Evolutionary conservation across 2,797 vertebrate genomes (phyloP).

Genomic region (Podargus strigoides): DNA sequence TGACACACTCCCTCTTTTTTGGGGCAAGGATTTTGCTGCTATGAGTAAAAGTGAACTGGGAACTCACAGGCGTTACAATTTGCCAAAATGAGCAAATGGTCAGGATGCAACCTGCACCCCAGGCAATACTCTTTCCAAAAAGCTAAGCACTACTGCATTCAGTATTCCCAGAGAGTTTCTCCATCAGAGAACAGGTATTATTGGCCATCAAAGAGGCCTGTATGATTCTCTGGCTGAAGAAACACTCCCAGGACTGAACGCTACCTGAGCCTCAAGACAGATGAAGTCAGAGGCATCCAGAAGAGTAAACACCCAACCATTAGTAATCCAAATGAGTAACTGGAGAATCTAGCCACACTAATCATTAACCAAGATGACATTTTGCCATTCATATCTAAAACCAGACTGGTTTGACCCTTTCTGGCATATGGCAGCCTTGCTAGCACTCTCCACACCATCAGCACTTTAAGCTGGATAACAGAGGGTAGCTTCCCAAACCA

Average conservation of each 20-base stretch:
- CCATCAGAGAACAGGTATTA: background rate
- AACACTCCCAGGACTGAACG: background rate
- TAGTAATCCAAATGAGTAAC: constrained; percentile 23
- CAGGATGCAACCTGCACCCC: background rate
- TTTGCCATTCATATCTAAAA: background rate
- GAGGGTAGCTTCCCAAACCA: background rate
- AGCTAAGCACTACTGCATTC: background rate
- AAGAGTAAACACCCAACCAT: background rate
- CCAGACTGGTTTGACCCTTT: background rate
- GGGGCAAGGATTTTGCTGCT: background rate
- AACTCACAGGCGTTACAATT: background rate
- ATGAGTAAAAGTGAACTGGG: background rate
- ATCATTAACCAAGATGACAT: background rate
- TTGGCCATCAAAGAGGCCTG: background rate
- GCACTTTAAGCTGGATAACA: background rate
- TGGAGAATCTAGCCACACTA: background rate
- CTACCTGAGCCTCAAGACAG: background rate
- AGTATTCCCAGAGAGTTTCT: background rate
- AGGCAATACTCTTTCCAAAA: background rate
- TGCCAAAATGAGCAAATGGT: background rate
- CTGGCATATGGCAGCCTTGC: background rate
- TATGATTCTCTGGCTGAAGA: background rate
- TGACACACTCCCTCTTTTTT: background rate
- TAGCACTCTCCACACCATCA: background rate
- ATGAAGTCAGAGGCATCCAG: background rate